Evolutionary conservation across 2,113 vertebrate species (phyloP), one percentile per base, ranked within the genome.

Genomic region (Datnioides undecimradiatus): DNA sequence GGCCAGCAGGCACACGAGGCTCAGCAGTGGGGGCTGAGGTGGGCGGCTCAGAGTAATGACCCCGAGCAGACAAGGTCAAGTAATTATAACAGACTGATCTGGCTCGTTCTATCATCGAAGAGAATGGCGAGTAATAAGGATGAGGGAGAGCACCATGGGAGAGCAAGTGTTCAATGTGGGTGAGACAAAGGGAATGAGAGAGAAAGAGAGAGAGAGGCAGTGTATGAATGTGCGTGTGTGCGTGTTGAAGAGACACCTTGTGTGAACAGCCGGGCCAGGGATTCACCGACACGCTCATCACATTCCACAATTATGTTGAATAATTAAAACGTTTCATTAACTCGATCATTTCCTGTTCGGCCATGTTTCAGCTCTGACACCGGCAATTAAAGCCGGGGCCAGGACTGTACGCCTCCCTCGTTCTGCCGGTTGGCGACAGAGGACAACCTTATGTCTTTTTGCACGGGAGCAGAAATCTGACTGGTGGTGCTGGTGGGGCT

Each of bases 241-340:
- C 46, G 57, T 46, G 58, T 45, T 31, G 4, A 64, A 51, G 67
- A 59, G 51, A 80, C 43, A 70, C 69, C 67, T 36, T 36, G 69
- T 52, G 76, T 41, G 77, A 90, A 87, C 52, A 74, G 73, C 68
- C 72, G 66, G 60, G 59, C 36, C 72, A 46, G 78, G 83, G 88
- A 90, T 87, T 89, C 82, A 83, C 87, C 79, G 78, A 73, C 83
- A 86, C 79, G 66, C 79, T 90, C 36, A 55, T 87, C 85, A 87
- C 86, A 23, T 90, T 88, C 71, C 55, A 88, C 89, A 89, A 90
- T 93, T 84, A 87, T 77, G 73, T 86, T 91, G 89, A 93, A 92
- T 93, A 88, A 92, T 92, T 88, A 91, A 91, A 91, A 90, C 65
- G 85, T 93, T 93, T 91, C 90, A 92, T 93, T 93, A 90, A 88